phyloP scores from a whole-genome alignment of 2,113 vertebrate genomes.

The Mesitornis unicolor region DNA sequence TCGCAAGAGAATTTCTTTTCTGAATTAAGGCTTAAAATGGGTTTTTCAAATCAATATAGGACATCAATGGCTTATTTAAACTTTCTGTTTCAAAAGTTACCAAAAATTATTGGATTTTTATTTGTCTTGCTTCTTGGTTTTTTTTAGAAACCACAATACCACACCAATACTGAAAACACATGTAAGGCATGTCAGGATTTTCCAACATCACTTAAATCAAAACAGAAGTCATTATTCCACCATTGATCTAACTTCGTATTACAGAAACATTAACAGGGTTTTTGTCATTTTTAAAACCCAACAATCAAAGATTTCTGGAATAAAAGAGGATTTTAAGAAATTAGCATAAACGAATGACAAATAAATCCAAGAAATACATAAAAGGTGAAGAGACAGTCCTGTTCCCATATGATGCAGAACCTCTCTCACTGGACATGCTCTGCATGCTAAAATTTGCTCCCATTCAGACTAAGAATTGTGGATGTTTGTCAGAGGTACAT shows the following conservation, averaged over 20 bases:
- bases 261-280: background rate
- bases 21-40: background rate
- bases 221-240: background rate
- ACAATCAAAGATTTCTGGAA: background rate
- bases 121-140: background rate
- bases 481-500: background rate
- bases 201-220: background rate
- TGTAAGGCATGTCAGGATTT: background rate
- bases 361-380: background rate
- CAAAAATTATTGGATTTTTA: fast-evolving
- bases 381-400: background rate
- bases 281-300: background rate
- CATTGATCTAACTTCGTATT: background rate
- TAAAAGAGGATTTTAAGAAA: background rate
- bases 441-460: background rate
- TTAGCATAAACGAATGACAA: background rate
- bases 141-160: background rate
- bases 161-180: background rate
- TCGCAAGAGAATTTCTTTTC: background rate
- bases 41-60: background rate
- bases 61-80: background rate
- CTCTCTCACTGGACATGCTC: background rate
- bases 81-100: background rate
- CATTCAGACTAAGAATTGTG: background rate
- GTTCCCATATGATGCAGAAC: fast-evolving